Percentiles rank a stretch among this genome's conserved stretches.
These are phyloP conservation scores for Vanessa tameamea DNA, from an alignment of 1,140 invertebrate genomes.

Conservation along the genomic window DNA sequence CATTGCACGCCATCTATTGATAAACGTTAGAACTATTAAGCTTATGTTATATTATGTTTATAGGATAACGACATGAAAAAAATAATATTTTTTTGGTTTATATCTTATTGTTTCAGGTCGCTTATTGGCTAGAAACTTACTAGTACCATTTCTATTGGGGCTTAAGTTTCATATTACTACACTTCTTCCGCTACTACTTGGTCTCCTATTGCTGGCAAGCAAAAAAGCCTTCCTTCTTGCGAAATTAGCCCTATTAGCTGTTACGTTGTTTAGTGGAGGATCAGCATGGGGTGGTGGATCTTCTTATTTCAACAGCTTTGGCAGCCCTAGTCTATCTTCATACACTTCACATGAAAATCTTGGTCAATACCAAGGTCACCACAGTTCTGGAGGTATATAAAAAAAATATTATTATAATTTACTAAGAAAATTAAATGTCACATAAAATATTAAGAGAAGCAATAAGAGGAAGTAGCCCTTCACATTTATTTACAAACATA, in stretches of 20 bases:
- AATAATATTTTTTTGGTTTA: conserved; percentile 5
- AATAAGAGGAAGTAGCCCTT: too few relatives aligned
- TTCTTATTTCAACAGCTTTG: conserved; percentile 55
- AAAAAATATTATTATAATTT: too few relatives aligned
- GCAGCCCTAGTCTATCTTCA: conserved; percentile 50
- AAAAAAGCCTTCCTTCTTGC: conserved; percentile 88
- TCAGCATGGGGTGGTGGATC: conserved; percentile 57
- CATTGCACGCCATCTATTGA: conserved; percentile 32
- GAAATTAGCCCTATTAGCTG: conserved; percentile 86
- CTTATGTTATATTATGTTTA: not conserved
- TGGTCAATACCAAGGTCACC: conserved; percentile 57
- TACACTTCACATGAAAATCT: conserved; percentile 60
- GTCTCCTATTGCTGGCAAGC: conserved; percentile 84
- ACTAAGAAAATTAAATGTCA: too few relatives aligned
- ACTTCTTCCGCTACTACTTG: conserved; percentile 86
- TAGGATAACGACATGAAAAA: not conserved
- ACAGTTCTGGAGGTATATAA: conserved; percentile 56
- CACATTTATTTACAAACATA: too few relatives aligned
- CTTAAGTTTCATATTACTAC: conserved; percentile 89
- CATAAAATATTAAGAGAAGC: too few relatives aligned
- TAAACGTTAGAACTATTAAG: conserved; percentile 2
- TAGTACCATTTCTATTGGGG: conserved; percentile 87
- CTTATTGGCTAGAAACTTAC: conserved; percentile 84
- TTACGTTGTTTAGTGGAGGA: conserved; percentile 83
- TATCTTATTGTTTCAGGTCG: conserved; percentile 82